Base-by-base conservation (phyloP, 2,113 vertebrate species). In the Sialia sialis region DNA sequence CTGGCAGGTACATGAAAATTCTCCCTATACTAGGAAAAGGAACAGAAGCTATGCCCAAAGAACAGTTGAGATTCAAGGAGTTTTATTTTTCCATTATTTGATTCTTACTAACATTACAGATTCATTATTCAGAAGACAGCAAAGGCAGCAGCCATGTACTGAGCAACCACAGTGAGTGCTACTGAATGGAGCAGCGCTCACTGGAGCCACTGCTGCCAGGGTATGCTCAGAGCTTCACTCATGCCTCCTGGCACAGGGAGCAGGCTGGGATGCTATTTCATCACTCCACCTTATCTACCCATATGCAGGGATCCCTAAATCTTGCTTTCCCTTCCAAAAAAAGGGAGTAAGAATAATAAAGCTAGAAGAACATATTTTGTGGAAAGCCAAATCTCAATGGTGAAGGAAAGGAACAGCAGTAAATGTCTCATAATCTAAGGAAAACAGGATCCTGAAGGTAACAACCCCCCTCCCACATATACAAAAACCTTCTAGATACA, bases 161-260 rank as follows among this genome's bases (percentile, higher is more conserved):
- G 39, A 90, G 34, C 26, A 74, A 77, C 6, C 0, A 2, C 27
- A 74, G 32, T 1, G 2, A 58, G 20, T 1, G 21, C 59, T 84
- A 25, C 64, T 54, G 63, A 51, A 67, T 0, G 4, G 16, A 84
- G 29, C 1, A 2, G 32, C 43, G 52, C 9, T 29, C 77, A 55
- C 27, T 0, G 1, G 41, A 83, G 67, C 36, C 21, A 25, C 62
- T 46, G 48, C 36, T 73, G 63, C 29, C 39, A 51, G 25, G 20
- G 29, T 3, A 1, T 16, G 23, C 76, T 54, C 38, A 17, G 30
- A 67, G 43, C 48, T 72, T 34, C 49, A 7, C 43, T 30, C 17
- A 7, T 0, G 1, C 51, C 44, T 56, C 4, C 29, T 46, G 66
- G 39, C 39, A 89, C 32, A 46, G 17, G 51, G 60, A 84, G 32